phyloP scores from a whole-genome alignment of 2,888 invertebrate species.

The Seira ritae region DNA sequence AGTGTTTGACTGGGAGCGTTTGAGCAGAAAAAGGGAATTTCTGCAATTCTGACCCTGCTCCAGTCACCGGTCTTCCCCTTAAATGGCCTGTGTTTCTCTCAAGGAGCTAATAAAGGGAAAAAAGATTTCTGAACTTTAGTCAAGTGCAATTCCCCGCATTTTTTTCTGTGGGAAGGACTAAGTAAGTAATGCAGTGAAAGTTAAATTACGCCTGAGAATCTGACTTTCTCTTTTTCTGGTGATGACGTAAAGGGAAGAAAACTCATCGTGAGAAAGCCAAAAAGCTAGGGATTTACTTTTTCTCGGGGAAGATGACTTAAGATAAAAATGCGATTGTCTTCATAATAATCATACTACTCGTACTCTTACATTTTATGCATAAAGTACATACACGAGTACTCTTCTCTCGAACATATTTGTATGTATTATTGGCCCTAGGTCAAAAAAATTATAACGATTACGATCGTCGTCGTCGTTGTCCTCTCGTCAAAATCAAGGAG shows the following conservation, averaged over 20 bases:
- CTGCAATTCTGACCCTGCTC: background rate
- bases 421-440: slow-evolving; percentile 57
- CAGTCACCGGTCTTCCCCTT: background rate
- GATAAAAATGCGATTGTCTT: slow-evolving; percentile 2
- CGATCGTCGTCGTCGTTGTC: slow-evolving; percentile 39
- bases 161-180: background rate
- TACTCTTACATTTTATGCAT: background rate
- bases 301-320: background rate
- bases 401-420: background rate
- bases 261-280: slow-evolving; percentile 2
- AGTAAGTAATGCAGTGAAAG: background rate
- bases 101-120: slow-evolving; percentile 4
- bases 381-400: background rate
- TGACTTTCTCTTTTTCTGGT: background rate
- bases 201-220: background rate
- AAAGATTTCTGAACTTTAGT: slow-evolving; percentile 3
- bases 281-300: background rate
- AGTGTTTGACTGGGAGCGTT: background rate
- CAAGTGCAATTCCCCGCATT: background rate
- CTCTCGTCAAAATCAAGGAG: slow-evolving; percentile 25
- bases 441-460: slow-evolving; percentile 60
- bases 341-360: too few relatives aligned
- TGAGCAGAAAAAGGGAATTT: slow-evolving; percentile 10
- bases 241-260: background rate
- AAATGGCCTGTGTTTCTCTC: background rate